Conservation (phyloP, 2,113 vertebrate species). For the Pachypanchax playfairii region DNA sequence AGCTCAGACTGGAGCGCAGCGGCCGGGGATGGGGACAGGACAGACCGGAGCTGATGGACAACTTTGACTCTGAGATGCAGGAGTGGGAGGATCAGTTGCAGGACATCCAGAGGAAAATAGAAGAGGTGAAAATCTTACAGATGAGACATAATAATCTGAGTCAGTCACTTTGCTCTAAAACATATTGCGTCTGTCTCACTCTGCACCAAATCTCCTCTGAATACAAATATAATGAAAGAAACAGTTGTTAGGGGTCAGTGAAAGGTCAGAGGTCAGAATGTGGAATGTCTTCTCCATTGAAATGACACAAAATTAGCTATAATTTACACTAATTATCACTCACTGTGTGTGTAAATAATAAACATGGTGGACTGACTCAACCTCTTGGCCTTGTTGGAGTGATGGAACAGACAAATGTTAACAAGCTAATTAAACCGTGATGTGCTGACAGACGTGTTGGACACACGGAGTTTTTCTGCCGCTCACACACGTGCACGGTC, state of each 20-base stretch:
- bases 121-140: constrained; percentile 80
- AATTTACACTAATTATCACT: too few species aligned
- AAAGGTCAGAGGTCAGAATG: too few species aligned
- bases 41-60: constrained; percentile 87
- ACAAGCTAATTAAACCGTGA: constrained; percentile 71
- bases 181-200: too few species aligned
- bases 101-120: constrained; percentile 95
- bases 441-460: constrained; percentile 52
- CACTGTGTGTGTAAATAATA: constrained; percentile 36
- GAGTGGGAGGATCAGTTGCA: constrained; percentile 98
- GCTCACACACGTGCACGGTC: constrained; percentile 19
- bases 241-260: too few species aligned
- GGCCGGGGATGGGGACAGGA: constrained; percentile 87
- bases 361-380: constrained; percentile 48
- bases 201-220: too few species aligned
- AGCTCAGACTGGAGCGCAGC: constrained; percentile 81
- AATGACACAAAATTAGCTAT: too few species aligned
- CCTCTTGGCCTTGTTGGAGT: constrained; percentile 46
- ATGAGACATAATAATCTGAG: too few species aligned
- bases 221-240: too few species aligned
- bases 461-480: constrained; percentile 14
- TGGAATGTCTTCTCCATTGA: too few species aligned
- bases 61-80: constrained; percentile 93
- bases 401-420: constrained; percentile 71
- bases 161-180: too few species aligned